Evolutionary conservation across 2,113 vertebrate genomes (phyloP), one percentile per base, ranked within the genome.

Genomic region (Pithys albifrons): DNA sequence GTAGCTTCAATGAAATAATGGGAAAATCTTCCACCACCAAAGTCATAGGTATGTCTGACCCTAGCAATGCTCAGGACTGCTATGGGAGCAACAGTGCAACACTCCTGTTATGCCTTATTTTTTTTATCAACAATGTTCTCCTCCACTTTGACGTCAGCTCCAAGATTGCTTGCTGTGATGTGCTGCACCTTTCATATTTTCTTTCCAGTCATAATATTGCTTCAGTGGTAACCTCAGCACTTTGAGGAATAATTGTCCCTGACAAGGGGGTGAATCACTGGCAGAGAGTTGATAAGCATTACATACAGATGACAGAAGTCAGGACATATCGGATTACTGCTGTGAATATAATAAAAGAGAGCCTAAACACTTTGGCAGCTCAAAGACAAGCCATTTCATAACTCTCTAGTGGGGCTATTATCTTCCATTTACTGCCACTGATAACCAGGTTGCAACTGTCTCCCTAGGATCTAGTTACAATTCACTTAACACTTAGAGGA

Each of bases 291-390:
- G 99, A 99, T 99, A 99, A 99, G 99, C 99, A 99, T 99, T 99
- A 98, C 98, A 98, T 98, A 98, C 98, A 99, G 98, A 99, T 99
- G 99, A 99, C 99, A 99, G 99, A 98, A 97, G 98, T 98, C 99
- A 99, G 99, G 99, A 99, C 99, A 99, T 99, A 99, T 99, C 98
- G 97, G 98, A 99, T 99, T 99, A 99, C 99, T 98, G 98, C 98
- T 98, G 98, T 98, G 99, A 99, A 99, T 99, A 99, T 98, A 99
- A 99, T 99, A 99, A 99, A 99, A 98, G 98, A 98, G 98, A 99
- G 98, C 98, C 98, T 98, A 98, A 99, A 98, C 98, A 98, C 98
- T 98, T 95, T 98, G 98, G 99, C 98, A 98, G 98, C 98, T 98
- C 98, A 98, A 98, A 99, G 98, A 99, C 98, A 98, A 98, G 98